Evolutionary conservation across 2,797 vertebrate species (phyloP), one percentile per base, ranked within the genome.

Genomic region (Fringilla coelebs): DNA sequence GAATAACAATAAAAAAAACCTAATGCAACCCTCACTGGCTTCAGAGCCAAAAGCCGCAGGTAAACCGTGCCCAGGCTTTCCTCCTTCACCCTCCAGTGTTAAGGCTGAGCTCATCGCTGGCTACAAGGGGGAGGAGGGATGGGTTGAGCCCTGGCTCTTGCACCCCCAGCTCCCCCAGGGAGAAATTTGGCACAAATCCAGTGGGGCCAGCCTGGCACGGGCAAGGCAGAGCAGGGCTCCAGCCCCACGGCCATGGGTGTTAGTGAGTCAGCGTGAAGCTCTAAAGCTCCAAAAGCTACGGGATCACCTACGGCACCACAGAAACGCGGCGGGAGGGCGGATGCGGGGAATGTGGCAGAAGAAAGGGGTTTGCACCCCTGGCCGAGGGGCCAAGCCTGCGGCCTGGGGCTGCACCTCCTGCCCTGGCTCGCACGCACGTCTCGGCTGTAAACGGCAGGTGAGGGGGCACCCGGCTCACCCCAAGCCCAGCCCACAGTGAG

Each of bases 161-260:
- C 86, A 63, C 19, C 19, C n/a, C 32, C 4, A 2, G 28, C 54
- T 75, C 52, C 67, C n/a, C 25, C 9, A 29, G 16, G 58, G 63
- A 68, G 73, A 85, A 71, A 57, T 92, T 97, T 97, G 97, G 97
- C 96, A 97, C 96, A 63, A 89, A 90, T 48, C 12, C 2, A 11
- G 67, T 6, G 10, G 65, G 66, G 32, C 49, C 1, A 17, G 78
- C 72, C 76, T 18, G 6, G 89, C 18, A 13, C 1, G 0, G 52
- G 60, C 61, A 78, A 38, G 32, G 60, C 61, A 72, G 36, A 26
- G 68, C 45, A 72, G 36, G 29, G 68, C 45, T 75, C 54, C 3
- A 5, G 72, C 41, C 83, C 80, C 75, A 60, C 2, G 3, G 82
- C 77, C 62, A 58, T 0, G 3, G 54, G 70, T 80, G 89, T 92